A percentile compares a stretch with the other conserved stretches of the same genome.
Conservation (phyloP, 2,113 vertebrate species). For the Gasterosteus nipponicus region DNA sequence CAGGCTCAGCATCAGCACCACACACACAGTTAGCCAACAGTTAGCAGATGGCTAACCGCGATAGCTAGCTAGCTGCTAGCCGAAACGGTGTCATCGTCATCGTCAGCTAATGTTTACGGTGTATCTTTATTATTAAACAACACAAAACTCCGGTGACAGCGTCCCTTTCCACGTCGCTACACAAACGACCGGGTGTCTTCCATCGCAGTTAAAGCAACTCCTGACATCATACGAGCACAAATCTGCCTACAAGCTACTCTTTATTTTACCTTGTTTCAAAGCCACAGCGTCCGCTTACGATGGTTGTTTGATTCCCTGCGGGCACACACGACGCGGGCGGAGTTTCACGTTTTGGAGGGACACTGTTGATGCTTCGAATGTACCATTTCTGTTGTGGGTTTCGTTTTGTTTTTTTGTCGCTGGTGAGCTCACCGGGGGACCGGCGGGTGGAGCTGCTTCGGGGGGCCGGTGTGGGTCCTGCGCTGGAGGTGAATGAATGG, state of each 20-base stretch:
- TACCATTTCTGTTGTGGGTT: constrained; percentile 19
- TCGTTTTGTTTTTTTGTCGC: background rate
- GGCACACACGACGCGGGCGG: constrained; percentile 8
- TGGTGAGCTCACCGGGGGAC: background rate
- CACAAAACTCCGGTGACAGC: background rate
- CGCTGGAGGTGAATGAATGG: background rate
- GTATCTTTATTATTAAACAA: background rate
- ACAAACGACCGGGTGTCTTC: too few relatives aligned
- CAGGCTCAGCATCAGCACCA: constrained; percentile 71
- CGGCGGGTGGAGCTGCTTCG: background rate
- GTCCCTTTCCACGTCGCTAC: too few relatives aligned
- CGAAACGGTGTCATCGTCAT: background rate
- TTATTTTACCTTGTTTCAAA: constrained; percentile 51
- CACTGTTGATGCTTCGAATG: constrained; percentile 6
- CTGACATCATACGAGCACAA: background rate
- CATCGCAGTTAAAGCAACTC: background rate
- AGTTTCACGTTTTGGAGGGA: constrained; percentile 42
- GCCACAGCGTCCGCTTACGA: constrained; percentile 30
- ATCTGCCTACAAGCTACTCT: background rate
- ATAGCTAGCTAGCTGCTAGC: constrained; percentile 37
- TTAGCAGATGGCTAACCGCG: constrained; percentile 36
- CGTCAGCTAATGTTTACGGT: background rate
- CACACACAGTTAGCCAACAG: constrained; percentile 21
- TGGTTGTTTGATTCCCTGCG: constrained; percentile 35
- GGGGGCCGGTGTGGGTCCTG: background rate